These are phyloP conservation scores for Trichonephila inaurata DNA, from an alignment of 1,140 invertebrate species.

Conservation along the genomic window DNA sequence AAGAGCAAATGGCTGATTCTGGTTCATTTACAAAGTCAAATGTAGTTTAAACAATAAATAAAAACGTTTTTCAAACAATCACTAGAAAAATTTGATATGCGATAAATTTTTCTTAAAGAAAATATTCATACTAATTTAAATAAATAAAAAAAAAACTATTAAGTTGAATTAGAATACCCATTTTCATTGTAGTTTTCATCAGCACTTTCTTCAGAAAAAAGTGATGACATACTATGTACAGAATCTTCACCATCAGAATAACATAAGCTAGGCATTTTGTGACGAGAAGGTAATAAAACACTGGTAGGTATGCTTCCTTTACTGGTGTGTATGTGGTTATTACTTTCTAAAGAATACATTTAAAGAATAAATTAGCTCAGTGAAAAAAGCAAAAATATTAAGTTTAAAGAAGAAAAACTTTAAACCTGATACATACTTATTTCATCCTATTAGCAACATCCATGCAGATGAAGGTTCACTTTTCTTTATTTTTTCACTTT, in stretches of 20 bases:
- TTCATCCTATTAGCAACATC: too few species aligned
- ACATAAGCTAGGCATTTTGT: conserved; percentile 79
- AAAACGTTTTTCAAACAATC: too few species aligned
- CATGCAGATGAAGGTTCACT: too few species aligned
- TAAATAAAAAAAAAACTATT: not conserved
- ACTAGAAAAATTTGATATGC: too few species aligned
- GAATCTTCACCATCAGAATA: conserved; percentile 71
- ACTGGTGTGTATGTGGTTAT: conserved; percentile 87
- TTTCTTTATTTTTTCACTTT: too few species aligned
- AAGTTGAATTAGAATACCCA: conserved; percentile 27
- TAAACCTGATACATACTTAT: too few species aligned
- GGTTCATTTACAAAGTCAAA: too few species aligned
- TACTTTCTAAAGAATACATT: conserved; percentile 79
- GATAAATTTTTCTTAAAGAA: too few species aligned
- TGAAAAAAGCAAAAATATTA: not conserved
- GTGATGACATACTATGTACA: conserved; percentile 36
- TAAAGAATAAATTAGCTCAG: not conserved
- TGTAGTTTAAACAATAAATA: too few species aligned
- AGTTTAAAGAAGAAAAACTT: too few species aligned
- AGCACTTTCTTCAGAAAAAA: conserved; percentile 60
- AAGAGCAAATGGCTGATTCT: too few species aligned
- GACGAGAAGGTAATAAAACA: conserved; percentile 83
- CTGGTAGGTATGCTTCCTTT: conserved; percentile 88
- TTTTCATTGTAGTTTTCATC: conserved; percentile 46
- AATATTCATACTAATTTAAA: not conserved